phyloP scores from a whole-genome alignment of 1,140 invertebrate species.

The Bombus ignitus region DNA sequence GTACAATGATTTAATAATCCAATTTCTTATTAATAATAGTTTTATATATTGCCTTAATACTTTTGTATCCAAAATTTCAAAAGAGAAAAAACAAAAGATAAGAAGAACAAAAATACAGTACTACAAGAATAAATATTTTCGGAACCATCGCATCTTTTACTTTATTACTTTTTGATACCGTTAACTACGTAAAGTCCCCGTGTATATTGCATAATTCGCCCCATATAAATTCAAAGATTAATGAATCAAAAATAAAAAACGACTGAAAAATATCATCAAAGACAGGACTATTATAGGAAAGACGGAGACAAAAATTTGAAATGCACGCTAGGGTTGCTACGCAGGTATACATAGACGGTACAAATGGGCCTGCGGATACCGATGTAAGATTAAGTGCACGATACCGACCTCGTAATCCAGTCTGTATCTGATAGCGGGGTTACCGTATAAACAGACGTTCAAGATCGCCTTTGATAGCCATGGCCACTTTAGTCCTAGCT shows the following conservation, averaged over 20 bases:
- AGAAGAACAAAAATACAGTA: too few species aligned
- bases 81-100: neutral
- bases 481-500: slow-evolving; percentile 54
- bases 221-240: too few species aligned
- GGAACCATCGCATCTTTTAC: neutral
- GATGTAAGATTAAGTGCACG: slow-evolving; percentile 66
- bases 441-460: slow-evolving; percentile 67
- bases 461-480: slow-evolving; percentile 64
- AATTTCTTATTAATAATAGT: too few species aligned
- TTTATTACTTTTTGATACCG: neutral
- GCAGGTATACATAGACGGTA: slow-evolving; percentile 33
- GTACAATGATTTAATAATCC: too few species aligned
- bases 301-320: neutral
- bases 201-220: neutral
- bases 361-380: slow-evolving; percentile 65
- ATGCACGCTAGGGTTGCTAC: neutral
- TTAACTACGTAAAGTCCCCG: neutral
- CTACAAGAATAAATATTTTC: neutral
- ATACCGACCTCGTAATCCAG: slow-evolving; percentile 67
- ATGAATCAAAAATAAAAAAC: too few species aligned
- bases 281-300: neutral
- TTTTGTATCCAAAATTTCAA: neutral
- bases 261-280: too few species aligned
- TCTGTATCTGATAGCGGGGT: slow-evolving; percentile 68
- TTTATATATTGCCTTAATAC: too few species aligned